These are phyloP conservation scores for Gallinago nigripennis DNA, from an alignment of 2,797 vertebrate species.

Conservation along the genomic window DNA sequence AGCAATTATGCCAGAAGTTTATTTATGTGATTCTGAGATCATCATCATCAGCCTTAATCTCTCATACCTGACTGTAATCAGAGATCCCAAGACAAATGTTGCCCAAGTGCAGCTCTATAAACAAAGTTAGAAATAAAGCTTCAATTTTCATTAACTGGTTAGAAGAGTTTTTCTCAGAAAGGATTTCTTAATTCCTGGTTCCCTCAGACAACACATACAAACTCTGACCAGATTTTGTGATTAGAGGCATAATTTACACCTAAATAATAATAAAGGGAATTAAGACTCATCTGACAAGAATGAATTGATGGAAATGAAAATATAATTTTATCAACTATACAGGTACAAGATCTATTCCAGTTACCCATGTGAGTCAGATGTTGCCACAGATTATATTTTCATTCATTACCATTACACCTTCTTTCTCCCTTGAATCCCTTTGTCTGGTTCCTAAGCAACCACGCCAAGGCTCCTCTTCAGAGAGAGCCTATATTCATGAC, in stretches of 20 bases:
- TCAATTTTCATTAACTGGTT: not conserved
- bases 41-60: not conserved
- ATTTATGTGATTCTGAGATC: constrained; percentile 6
- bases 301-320: constrained; percentile 44
- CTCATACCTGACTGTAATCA: not conserved
- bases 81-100: not conserved
- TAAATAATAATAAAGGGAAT: constrained; percentile 23
- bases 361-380: constrained; percentile 59
- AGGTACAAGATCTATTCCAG: constrained; percentile 43
- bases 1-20: not conserved
- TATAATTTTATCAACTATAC: constrained; percentile 44
- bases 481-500: not conserved
- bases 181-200: not conserved
- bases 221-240: constrained; percentile 11
- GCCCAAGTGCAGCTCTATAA: not conserved
- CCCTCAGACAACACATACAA: not conserved
- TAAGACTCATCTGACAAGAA: constrained; percentile 8
- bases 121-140: not conserved
- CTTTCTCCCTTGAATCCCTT: constrained; percentile 59
- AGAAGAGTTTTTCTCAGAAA: not conserved
- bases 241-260: not conserved
- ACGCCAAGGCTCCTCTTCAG: constrained; percentile 55
- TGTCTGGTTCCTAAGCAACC: constrained; percentile 76
- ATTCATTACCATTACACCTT: constrained; percentile 60
- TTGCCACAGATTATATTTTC: constrained; percentile 63